Evolutionary conservation across 2,888 invertebrate genomes (phyloP), one percentile per base, ranked within the genome.

Genomic region (Drosophila parthenogenetica): DNA sequence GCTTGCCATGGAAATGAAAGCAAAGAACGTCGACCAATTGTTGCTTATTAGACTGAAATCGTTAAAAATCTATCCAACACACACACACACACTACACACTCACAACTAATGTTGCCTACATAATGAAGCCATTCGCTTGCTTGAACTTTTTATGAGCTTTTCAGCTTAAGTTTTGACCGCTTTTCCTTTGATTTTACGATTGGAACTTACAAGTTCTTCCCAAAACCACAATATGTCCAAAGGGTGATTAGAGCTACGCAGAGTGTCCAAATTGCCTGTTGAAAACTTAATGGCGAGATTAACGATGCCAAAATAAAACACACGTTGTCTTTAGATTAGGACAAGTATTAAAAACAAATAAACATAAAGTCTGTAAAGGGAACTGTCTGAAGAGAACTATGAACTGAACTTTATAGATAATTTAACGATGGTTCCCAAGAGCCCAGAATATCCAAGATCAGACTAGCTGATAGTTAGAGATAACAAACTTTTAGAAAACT

Each of bases 21-120:
- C n/a, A 5, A 13, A 45, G 45, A 35, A 22, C 39, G 45, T 22
- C 40, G 55, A 65, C 76, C 81, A 83, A 83, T 83, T 83, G 76
- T 81, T 83, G 81, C 76, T 83, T 86, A 84, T 86, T 81, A 73
- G 73, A 67, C 76, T 64, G 79, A 85, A 85, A 78, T 79, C 77
- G 72, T 85, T 73, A 83, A 85, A 83, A 77, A 69, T 64, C 81
- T 63, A 74, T 50, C 13, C 54, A 77, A 69, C 29, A 72, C 35
- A 29, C 39, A 39, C 17, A 54, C 58, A 64, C 51, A 40, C 61
- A 61, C 10, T 49, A 32, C 8, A n/a, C 39, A 59, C 17, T 59
- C 14, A 25, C 45, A 63, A 64, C 60, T 68, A 45, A 54, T 19
- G 42, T 49, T 73, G 73, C 68, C 75, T 68, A 59, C 49, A 14